Base-by-base conservation (phyloP, 2,888 invertebrate genomes). In the Pseudeuparius sepicola region DNA sequence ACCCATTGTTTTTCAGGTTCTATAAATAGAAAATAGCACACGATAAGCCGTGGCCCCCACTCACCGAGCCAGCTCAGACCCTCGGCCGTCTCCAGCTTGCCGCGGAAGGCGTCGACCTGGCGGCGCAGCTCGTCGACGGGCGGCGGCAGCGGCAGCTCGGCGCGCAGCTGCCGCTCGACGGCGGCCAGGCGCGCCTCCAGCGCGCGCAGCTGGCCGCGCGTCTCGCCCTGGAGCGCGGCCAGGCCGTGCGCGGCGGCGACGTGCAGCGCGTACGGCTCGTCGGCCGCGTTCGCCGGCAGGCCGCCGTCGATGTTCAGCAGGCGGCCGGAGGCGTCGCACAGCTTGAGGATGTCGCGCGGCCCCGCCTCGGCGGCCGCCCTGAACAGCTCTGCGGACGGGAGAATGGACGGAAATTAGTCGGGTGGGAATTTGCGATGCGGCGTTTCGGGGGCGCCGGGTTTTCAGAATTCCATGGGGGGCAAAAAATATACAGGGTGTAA, bases 301-400 rank as follows among this genome's bases (percentile, higher is more conserved):
- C 67, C 63, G 12, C 69, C 64, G 37, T 71, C 73, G 52, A 77
- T 75, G 60, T 75, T 75, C 51, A 75, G 56, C 42, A 77, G 63
- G 52, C 70, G 71, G 31, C 75, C 75, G 38, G 68, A 66, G 41
- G 65, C 63, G 53, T 72, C 71, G 51, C 63, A 64, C 51, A 78
- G 63, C 59, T 78, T 78, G 51, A 78, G 66, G 54, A 77, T 75
- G 55, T 78, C 77, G 54, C 69, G 64, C 45, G 73, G 71, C 45
- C 75, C 73, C 42, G 75, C 77, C 61, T 77, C 77, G 40, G 75
- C 75, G 42, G 76, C 76, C 42, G 68, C 67, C 55, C 75, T 66
- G 61, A 78, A 77, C 51, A 75, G 64, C 56, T 75, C 77, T 78
- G 67, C 40, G 63, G 63, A 43, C 50, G 47, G 44, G 43, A 36